Percentiles rank a stretch among this genome's conserved stretches.
phyloP scores from a whole-genome alignment of 2,113 vertebrate species.

The Tonatia bakeri region DNA sequence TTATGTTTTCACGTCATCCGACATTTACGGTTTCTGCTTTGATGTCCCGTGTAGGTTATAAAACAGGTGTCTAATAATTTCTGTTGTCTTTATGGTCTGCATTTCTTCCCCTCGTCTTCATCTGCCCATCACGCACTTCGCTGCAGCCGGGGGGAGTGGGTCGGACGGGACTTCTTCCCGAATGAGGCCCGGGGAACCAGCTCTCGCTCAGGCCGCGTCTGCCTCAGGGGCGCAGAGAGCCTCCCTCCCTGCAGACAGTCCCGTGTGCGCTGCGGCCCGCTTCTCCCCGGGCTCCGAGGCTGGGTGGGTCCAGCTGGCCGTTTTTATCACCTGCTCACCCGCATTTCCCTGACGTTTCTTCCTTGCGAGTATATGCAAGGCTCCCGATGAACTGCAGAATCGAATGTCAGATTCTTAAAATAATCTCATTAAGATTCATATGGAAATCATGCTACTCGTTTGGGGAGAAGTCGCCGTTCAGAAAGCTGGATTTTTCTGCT shows the following conservation, averaged over 20 bases:
- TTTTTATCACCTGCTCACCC: neutral
- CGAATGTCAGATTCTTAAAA: neutral
- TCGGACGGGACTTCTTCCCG: neutral
- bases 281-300: neutral
- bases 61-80: neutral
- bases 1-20: neutral
- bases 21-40: neutral
- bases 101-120: neutral
- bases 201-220: neutral
- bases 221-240: accelerated
- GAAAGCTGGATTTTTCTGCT: neutral
- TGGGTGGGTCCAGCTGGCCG: neutral
- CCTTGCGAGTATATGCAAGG: neutral
- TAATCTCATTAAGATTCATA: neutral
- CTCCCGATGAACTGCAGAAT: neutral
- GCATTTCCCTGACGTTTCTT: neutral
- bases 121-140: neutral
- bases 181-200: too few relatives aligned
- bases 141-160: neutral
- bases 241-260: too few relatives aligned
- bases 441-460: neutral
- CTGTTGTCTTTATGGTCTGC: neutral
- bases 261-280: too few relatives aligned
- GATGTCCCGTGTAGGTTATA: neutral
- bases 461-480: neutral